Conservation (phyloP, 64 coral and sea anemone species). For the Astreopora myriophthalma region DNA sequence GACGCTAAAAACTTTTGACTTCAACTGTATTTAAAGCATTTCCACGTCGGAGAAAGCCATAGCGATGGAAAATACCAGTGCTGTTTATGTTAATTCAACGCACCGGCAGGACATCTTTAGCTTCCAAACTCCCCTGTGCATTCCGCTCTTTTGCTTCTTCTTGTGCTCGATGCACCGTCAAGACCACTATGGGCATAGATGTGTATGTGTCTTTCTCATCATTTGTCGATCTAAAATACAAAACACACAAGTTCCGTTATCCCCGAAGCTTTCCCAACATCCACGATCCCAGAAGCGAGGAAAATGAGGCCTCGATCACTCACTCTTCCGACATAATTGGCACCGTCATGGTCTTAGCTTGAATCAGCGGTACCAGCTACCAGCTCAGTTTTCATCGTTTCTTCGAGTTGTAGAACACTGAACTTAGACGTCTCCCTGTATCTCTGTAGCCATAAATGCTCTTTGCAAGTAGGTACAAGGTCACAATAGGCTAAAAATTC, state of each 20-base stretch:
- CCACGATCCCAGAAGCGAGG: not conserved
- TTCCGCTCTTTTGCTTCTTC: conserved; percentile 6
- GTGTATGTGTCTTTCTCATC: conserved; percentile 6
- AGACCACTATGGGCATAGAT: not conserved
- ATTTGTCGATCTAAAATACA: not conserved
- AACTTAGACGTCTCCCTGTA: not conserved
- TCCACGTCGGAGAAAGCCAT: not conserved
- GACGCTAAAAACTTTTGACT: not conserved
- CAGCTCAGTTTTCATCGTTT: not conserved
- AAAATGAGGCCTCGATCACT: not conserved
- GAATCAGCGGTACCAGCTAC: not conserved
- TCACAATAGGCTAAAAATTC: not conserved
- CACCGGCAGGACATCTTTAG: conserved; percentile 15
- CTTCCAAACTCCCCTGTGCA: not conserved
- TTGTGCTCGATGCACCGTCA: conserved; percentile 7
- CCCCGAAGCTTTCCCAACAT: not conserved
- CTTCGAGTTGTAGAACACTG: not conserved
- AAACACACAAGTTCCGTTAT: not conserved
- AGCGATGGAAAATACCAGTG: not conserved
- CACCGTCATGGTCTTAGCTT: not conserved
- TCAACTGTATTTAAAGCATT: not conserved
- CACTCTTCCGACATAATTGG: conserved; percentile 27
- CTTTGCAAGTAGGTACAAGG: not conserved
- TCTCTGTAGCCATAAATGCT: not conserved
- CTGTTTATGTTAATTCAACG: not conserved